Percentiles rank a stretch among this genome's conserved stretches.
Conservation (phyloP, 2,113 vertebrate genomes). For the Pholis gunnellus region DNA sequence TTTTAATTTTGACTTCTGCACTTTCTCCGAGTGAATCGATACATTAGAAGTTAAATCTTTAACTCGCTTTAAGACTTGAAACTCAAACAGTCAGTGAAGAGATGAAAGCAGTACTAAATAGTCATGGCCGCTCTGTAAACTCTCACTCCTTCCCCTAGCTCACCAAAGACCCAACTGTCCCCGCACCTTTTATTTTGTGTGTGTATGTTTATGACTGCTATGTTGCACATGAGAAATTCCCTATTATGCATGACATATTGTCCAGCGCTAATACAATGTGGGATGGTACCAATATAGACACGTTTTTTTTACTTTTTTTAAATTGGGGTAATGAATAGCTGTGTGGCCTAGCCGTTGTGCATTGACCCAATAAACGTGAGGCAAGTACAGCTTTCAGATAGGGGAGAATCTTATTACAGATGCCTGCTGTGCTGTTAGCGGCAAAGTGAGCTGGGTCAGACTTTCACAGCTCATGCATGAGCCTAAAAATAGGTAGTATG, state of each 20-base stretch:
- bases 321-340: not conserved
- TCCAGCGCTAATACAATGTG: not conserved
- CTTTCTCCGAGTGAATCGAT: no score
- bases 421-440: conserved; percentile 25
- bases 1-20: no score
- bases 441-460: conserved; percentile 39
- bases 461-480: conserved; percentile 31
- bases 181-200: not conserved
- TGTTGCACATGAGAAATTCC: not conserved
- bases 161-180: no score
- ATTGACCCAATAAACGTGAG: not conserved
- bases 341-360: not conserved
- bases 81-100: no score
- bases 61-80: no score
- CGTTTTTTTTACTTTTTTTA: not conserved
- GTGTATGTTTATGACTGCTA: not conserved
- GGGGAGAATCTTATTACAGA: not conserved
- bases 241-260: not conserved
- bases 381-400: not conserved
- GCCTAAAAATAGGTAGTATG: conserved; percentile 23
- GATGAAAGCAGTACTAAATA: no score
- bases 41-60: no score
- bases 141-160: not conserved
- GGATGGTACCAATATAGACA: not conserved
- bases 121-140: not conserved